Conservation (phyloP, 92 coral and sea anemone species). For the Siderastrea siderea region DNA sequence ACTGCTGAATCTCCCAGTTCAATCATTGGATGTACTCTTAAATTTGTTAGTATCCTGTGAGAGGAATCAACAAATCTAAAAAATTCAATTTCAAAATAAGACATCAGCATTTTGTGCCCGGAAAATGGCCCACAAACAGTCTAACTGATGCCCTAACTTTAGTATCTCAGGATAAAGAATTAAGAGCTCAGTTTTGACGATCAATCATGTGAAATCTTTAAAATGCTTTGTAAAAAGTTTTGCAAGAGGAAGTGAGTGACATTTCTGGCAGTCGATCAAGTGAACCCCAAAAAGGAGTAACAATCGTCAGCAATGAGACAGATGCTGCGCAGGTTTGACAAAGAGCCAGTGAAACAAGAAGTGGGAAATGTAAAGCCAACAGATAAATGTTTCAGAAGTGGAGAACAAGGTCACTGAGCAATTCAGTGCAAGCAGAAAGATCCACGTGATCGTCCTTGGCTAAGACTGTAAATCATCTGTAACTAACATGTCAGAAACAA, state of each 20-base stretch:
- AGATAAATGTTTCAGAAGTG: constrained; percentile 36
- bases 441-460: constrained; percentile 44
- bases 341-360: not conserved
- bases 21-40: too few species aligned
- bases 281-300: not conserved
- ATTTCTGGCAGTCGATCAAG: not conserved
- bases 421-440: not conserved
- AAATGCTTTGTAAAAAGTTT: not conserved
- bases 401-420: constrained; percentile 43
- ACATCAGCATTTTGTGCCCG: not conserved
- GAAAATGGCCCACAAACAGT: not conserved
- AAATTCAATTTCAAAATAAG: too few species aligned
- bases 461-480: constrained; percentile 4
- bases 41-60: too few species aligned
- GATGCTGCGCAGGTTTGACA: not conserved
- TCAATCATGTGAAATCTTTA: not conserved
- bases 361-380: not conserved
- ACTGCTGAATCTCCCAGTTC: too few species aligned
- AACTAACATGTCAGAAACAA: not conserved
- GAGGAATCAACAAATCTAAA: too few species aligned
- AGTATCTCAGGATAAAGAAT: not conserved
- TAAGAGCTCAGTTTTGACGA: not conserved
- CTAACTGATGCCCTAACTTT: not conserved
- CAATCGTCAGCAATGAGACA: constrained; percentile 2
- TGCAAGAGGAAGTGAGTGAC: constrained; percentile 11